Base-by-base conservation (phyloP, 2,113 vertebrate species). In the Xenopus borealis region DNA sequence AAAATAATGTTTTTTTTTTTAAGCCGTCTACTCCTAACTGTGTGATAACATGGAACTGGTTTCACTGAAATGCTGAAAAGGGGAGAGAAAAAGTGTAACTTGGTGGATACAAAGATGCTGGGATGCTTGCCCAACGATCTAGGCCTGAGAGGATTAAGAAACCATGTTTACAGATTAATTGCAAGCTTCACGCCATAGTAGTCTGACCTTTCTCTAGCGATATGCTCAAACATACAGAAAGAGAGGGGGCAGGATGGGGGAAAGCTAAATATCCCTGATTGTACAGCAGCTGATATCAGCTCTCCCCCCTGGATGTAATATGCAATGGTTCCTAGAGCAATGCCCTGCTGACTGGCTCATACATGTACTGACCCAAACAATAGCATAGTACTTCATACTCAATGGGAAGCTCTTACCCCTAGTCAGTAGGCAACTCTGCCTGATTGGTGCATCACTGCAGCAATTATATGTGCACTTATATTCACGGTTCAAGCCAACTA, bases 1-100 rank as follows among this genome's bases (percentile, higher is more conserved):
- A 66, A 55, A 72, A 59, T 62, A 72, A 72, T 63, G 71, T 72
- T 50, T 72, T 72, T 27, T n/a, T 27, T 27, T 65, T 65, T 53
- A 50, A 62, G 65, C 53, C 46, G 27, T 59, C 55, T 40, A 50
- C 10, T 30, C 58, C 66, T 66, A 66, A 74, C 19, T 3, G 58
- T 69, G 73, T 76, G 45, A 59, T 53, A 53, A 44, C 45, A 66
- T 69, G n/a, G 23, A 40, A 57, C 55, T 45, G 66, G 63, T 50
- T 55, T 68, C 55, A 50, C 19, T 7, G 16, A 45, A 75, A 75
- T 69, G 74, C 66, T 45, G 50, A 47, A 53, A 18, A 58, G 10
- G 18, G 19, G 58, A 23, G 9, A 27, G 19, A 20, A 62, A 19
- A 64, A 2, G 27, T 46, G 6, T 10, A 13, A 40, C 27, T 30